Evolutionary conservation across 2,888 invertebrate genomes (phyloP), one percentile per base, ranked within the genome.

Genomic region (Poecilobothrus nobilitatus): DNA sequence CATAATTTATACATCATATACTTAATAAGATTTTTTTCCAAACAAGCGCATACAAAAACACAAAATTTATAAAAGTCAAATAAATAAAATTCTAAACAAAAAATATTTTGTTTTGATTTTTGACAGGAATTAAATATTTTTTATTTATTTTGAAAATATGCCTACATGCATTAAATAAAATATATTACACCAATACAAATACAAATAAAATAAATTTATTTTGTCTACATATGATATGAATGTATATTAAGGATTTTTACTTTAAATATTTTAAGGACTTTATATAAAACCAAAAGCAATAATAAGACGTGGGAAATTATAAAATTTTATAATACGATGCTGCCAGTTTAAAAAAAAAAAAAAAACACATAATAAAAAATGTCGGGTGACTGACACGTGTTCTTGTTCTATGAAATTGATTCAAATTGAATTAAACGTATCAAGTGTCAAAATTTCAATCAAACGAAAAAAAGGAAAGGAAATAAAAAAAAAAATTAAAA

Each of bases 271-370:
- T 27, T 27, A 27, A 27, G 27, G 27, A 27, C 5, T 27, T 27
- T 27, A 5, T 27, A 5, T 4, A 27, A 27, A 2, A 27, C 27
- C 2, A 27, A 27, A 27, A 27, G 27, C n/a, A 18, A 18, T 18
- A 53, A 18, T 53, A 18, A 53, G 18, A 53, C 53, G 53, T 53
- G 53, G 53, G 53, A 53, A 27, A 53, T 53, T 53, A 9, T 53
- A 53, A 53, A 53, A 53, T 12, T 53, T 53, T 53, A 4, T 53
- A 53, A 53, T 53, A 15, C 12, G 53, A 53, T 53, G 27, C 27
- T 53, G 95, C 95, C 70, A 94, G 85, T 64, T 94, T 87, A 78
- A 63, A 37, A 22, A 18, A 33, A 33, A 33, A 21, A 21, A 65
- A 21, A 21, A 37, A 20, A 6, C 20, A n/a, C n/a, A n/a, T n/a